Conservation (phyloP, 2,888 invertebrate genomes). For the Ametastegia equiseti region DNA sequence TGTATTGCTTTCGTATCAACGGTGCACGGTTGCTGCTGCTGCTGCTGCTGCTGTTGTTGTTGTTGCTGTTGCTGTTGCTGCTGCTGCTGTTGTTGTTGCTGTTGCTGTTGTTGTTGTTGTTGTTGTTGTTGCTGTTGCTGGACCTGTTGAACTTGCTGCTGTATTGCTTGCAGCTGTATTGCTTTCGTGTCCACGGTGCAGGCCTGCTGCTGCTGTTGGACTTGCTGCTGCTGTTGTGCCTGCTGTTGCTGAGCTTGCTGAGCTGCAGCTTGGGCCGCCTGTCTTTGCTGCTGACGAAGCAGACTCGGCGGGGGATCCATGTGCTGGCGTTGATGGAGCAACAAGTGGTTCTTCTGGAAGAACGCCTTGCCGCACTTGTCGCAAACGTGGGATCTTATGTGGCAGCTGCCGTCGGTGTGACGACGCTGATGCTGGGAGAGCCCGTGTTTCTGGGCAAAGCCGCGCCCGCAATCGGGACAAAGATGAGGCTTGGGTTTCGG, state of each 20-base stretch:
- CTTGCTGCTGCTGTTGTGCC: constrained; percentile 62
- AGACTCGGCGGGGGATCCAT: constrained; percentile 82
- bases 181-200: constrained; percentile 41
- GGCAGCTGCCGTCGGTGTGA: constrained; percentile 89
- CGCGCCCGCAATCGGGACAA: constrained; percentile 88
- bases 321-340: constrained; percentile 89
- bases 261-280: constrained; percentile 73
- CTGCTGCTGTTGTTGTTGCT: constrained; percentile 67
- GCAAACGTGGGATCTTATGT: constrained; percentile 88
- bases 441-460: constrained; percentile 90
- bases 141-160: constrained; percentile 74
- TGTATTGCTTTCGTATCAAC: constrained; percentile 75
- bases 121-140: constrained; percentile 67
- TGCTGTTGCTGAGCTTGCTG: constrained; percentile 66
- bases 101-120: constrained; percentile 75
- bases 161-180: constrained; percentile 64
- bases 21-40: constrained; percentile 68
- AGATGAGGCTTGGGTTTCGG: constrained; percentile 86
- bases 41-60: constrained; percentile 42
- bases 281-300: constrained; percentile 73
- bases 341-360: constrained; percentile 91
- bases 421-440: constrained; percentile 88
- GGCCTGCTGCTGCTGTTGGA: constrained; percentile 65
- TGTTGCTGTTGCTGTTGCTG: constrained; percentile 68
- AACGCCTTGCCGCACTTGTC: constrained; percentile 90